These are phyloP conservation scores for Karalla daura DNA, from an alignment of 2,797 vertebrate genomes.

Conservation along the genomic window DNA sequence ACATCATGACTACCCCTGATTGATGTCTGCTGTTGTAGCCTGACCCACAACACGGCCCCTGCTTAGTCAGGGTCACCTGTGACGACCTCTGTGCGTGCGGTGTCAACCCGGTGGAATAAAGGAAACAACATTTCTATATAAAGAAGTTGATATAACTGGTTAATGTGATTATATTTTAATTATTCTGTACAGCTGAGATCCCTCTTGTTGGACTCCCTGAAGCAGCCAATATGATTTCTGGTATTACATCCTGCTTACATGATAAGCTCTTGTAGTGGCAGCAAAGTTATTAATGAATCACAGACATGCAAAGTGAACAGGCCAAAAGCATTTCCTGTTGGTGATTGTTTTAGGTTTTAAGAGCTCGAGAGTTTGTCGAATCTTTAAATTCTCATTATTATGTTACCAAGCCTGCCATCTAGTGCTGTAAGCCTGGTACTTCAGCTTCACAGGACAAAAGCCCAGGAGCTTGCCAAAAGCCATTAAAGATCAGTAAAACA, in stretches of 20 bases:
- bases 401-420: constrained; percentile 75
- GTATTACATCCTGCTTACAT: not conserved
- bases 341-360: constrained; percentile 8
- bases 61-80: constrained; percentile 26
- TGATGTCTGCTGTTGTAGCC: constrained; percentile 51
- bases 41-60: constrained; percentile 38
- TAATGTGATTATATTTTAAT: not conserved
- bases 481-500: not conserved
- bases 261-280: not conserved
- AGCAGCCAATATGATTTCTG: not conserved
- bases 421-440: constrained; percentile 47
- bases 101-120: not conserved
- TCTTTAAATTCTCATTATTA: constrained; percentile 8
- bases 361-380: not conserved
- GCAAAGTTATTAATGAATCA: constrained; percentile 27
- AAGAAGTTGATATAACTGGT: not conserved
- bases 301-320: not conserved
- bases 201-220: not conserved
- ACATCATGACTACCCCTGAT: constrained; percentile 46
- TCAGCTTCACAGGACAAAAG: constrained; percentile 6
- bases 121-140: not conserved
- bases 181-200: not conserved
- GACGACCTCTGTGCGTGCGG: constrained; percentile 21
- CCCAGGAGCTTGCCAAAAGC: not conserved
- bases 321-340: constrained; percentile 21